Evolutionary conservation across 2,797 vertebrate genomes (phyloP), one percentile per base, ranked within the genome.

Genomic region (Halcyon leucocephala): DNA sequence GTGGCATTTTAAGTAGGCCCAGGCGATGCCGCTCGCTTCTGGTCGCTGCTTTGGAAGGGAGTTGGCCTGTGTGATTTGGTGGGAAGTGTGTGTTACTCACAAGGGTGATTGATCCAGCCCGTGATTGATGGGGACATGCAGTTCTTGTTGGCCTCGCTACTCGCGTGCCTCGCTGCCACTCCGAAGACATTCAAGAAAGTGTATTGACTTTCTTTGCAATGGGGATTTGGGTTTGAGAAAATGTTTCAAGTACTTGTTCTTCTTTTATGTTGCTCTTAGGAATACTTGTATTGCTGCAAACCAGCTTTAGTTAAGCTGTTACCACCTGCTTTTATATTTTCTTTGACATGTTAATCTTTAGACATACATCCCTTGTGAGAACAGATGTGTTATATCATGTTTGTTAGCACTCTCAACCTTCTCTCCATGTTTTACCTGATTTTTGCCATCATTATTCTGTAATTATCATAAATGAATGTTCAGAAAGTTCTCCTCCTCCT

Each of bases 311-410:
- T 96, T 96, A 97, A 97, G 97, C 97, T 97, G 97, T 98, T 98
- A 97, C 97, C 97, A 95, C 97, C 97, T 97, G 97, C 95, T 97
- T 97, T 97, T 98, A 95, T 98, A 95, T 98, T 97, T 97, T 94
- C 91, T 96, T 97, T 98, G 98, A 98, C 98, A 97, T 95, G 96
- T 98, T 97, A 96, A 97, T 98, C 97, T 98, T 95, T 95, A 95
- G 95, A 65, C 91, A 61, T 80, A n/a, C 82, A 95, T 97, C 98
- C 97, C 97, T 94, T 97, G 97, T 96, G 97, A 97, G 96, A 96
- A 96, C 97, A 98, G 97, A 98, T 97, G 96, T 96, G 96, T 97
- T 97, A 82, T 82, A 94, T 97, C 97, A 95, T 90, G 93, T 97
- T 96, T 95, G 95, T 95, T 97, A 96, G 71, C 88, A 94, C 95